Base-by-base conservation (phyloP, 2,888 invertebrate genomes). In the Allacma fusca region DNA sequence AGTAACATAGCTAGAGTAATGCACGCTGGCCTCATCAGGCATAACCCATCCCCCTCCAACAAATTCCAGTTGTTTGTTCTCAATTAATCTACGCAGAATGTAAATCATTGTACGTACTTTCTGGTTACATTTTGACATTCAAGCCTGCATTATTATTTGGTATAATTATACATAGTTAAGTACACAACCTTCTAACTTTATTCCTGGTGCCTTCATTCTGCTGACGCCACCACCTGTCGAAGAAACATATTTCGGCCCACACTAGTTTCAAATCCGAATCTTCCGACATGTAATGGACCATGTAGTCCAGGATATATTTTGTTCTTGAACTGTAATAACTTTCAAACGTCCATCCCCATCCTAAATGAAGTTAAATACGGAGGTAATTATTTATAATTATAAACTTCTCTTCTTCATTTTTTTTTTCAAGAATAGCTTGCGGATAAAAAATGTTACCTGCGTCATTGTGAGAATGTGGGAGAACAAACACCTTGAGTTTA, bases 1-100 rank as follows among this genome's bases (percentile, higher is more conserved):
- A 76, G 94, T 92, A 0, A 96, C 87, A 82, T 96, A 92, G 1
- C 96, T 92, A 44, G 92, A 90, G 92, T 96, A 98, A 87, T 99
- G 98, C 0, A 97, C 91, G 85, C 93, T 96, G 0, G 98, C 97
- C 87, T 99, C 99, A 86, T 99, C 99, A 28, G 96, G 93, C 98
- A 99, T 99, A 1, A 99, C 99, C 98, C 98, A 99, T 13, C 98
- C 98, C 0, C 98, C 99, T 0, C 96, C 95, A 0, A 98, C 98
- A 82, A 99, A 93, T 89, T 99, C 99, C 79, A 99, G 87, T 86
- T 97, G 96, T 0, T 94, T 94, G 28, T 91, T 91, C 75, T 92
- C 90, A 2, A 98, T 86, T 67, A 97, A 88, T 81, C 94, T 94
- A 40, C 40, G 76, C 84, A 40, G 50, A n/a, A 50, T 19, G 9